Conservation (phyloP, 2,888 invertebrate genomes). For the Gnatocerus cornutus region DNA sequence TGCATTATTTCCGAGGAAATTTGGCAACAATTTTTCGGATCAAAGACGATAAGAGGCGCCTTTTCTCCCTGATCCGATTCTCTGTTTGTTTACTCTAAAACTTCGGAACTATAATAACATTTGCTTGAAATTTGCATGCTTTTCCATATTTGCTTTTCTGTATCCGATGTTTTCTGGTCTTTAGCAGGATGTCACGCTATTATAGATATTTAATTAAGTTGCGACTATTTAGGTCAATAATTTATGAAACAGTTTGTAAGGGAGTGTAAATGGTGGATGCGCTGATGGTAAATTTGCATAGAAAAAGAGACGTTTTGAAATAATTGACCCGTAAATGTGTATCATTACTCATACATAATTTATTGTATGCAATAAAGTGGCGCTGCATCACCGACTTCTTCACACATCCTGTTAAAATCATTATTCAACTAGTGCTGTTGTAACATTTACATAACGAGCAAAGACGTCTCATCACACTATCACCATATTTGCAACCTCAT, state of each 20-base stretch:
- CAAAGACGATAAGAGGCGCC: conserved; percentile 29
- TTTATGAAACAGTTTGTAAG: too few species aligned
- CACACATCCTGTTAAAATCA: conserved; percentile 1
- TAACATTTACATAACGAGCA: conserved; percentile 8
- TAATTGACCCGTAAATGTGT: not conserved
- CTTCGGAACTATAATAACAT: conserved; percentile 38
- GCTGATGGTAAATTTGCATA: too few species aligned
- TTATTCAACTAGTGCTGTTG: conserved; percentile 1
- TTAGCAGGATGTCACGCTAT: not conserved
- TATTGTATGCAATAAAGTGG: not conserved
- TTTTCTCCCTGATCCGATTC: conserved; percentile 10
- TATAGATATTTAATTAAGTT: too few species aligned
- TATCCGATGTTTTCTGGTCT: conserved; percentile 25
- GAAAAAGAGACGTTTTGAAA: not conserved
- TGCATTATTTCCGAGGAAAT: conserved; percentile 29
- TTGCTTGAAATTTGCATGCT: conserved; percentile 33
- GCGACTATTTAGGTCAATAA: too few species aligned
- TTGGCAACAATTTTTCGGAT: conserved; percentile 40
- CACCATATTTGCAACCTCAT: conserved; percentile 59
- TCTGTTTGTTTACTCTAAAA: conserved; percentile 38
- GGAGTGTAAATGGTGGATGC: too few species aligned
- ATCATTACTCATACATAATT: conserved; percentile 1
- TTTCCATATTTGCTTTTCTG: conserved; percentile 4
- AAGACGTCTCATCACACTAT: conserved; percentile 58
- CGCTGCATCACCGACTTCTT: not conserved